A percentile compares a stretch with the other conserved stretches of the same genome.
Evolutionary conservation across 2,797 vertebrate species (phyloP).

Genomic region (Vespertilio murinus): DNA sequence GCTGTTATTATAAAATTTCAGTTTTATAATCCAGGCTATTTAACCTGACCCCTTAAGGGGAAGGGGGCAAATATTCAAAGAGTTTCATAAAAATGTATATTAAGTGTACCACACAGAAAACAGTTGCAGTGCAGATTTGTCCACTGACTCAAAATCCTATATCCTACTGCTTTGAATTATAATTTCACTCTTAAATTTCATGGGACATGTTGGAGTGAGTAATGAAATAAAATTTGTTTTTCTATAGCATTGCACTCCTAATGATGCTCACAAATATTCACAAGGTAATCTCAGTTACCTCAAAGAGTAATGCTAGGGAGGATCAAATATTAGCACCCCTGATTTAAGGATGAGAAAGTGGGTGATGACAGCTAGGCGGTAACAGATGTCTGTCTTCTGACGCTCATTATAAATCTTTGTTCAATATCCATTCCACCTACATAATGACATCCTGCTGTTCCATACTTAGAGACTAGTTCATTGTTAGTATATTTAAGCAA

Average conservation of each 20-base stretch:
- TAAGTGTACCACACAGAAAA: slow-evolving; percentile 57
- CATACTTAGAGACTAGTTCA: neutral
- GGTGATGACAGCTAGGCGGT: slow-evolving; percentile 29
- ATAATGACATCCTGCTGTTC: neutral
- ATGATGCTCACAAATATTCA: slow-evolving; percentile 63
- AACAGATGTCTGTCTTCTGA: slow-evolving; percentile 48
- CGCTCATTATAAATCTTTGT: slow-evolving; percentile 32
- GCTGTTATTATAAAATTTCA: slow-evolving; percentile 68
- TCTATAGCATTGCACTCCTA: slow-evolving; percentile 38
- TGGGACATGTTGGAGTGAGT: slow-evolving; percentile 35
- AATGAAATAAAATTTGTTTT: slow-evolving; percentile 49
- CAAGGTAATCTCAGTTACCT: slow-evolving; percentile 55
- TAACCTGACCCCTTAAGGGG: slow-evolving; percentile 58
- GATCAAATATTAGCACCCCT: slow-evolving; percentile 56
- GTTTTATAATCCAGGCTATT: slow-evolving; percentile 65
- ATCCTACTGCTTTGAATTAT: slow-evolving; percentile 57
- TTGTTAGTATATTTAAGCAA: neutral
- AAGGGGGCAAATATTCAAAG: slow-evolving; percentile 57
- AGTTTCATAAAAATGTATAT: slow-evolving; percentile 67
- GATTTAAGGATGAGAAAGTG: slow-evolving; percentile 35
- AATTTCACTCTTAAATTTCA: slow-evolving; percentile 61
- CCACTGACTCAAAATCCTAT: slow-evolving; percentile 34
- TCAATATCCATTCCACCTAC: neutral
- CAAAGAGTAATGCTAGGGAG: slow-evolving; percentile 9
- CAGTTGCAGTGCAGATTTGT: slow-evolving; percentile 26